A percentile compares a stretch with the other conserved stretches of the same genome.
Conservation (phyloP, 2,113 vertebrate species). For the Chrysemys picta region DNA sequence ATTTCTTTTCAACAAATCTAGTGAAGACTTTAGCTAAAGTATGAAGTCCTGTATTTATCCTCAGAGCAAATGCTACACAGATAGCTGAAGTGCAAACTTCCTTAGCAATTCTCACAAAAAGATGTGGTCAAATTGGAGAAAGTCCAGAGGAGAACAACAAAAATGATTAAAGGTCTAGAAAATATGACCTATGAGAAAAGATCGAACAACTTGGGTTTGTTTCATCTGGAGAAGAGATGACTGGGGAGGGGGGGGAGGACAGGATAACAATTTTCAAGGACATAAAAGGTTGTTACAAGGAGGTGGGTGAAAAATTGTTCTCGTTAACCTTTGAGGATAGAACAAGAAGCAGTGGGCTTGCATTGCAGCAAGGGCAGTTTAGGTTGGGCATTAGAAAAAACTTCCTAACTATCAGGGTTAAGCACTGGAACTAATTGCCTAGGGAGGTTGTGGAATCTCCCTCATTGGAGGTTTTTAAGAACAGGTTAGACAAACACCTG, state of each 20-base stretch:
- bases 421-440: background rate
- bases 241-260: background rate
- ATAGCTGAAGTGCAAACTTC: conserved; percentile 7
- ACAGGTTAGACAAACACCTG: background rate
- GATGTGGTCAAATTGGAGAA: background rate
- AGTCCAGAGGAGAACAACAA: background rate
- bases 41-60: conserved; percentile 25
- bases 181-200: background rate
- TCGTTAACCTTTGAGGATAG: background rate
- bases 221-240: background rate
- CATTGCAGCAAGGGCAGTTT: background rate
- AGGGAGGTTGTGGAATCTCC: background rate
- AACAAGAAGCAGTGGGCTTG: background rate
- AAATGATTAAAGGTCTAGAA: background rate
- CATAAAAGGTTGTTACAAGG: background rate
- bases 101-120: background rate
- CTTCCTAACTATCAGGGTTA: background rate
- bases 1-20: background rate
- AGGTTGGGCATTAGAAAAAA: background rate
- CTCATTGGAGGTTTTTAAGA: background rate
- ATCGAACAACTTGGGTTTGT: background rate
- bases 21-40: conserved; percentile 8
- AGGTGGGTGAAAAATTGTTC: background rate
- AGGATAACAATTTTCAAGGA: background rate
- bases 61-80: background rate